Conservation (phyloP, 2,113 vertebrate species). For the Dromiciops gliroides region DNA sequence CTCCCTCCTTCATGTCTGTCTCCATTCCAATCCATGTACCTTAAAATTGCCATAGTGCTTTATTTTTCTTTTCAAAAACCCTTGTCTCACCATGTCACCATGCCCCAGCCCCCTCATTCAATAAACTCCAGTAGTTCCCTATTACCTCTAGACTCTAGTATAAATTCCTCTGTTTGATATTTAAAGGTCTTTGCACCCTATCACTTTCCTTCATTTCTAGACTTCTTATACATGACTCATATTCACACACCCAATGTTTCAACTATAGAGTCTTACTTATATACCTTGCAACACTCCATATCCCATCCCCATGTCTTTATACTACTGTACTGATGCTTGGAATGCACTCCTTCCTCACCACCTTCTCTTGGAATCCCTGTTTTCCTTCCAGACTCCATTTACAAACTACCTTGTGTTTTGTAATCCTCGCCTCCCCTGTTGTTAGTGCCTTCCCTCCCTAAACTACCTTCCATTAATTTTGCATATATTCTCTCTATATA, state of each 20-base stretch:
- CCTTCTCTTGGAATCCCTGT: background rate
- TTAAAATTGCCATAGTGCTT: background rate
- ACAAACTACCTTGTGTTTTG: background rate
- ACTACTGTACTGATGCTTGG: background rate
- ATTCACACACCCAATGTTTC: background rate
- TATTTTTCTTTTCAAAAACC: background rate
- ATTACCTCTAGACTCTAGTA: background rate
- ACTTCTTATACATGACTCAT: background rate
- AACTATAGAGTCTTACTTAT: background rate
- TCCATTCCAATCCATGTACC: background rate
- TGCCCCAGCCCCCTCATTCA: background rate
- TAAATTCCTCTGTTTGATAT: background rate
- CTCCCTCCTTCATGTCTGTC: background rate
- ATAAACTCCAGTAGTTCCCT: background rate
- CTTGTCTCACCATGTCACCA: background rate
- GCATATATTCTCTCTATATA: too few relatives aligned
- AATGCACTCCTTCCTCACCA: background rate
- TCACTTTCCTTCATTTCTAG: background rate
- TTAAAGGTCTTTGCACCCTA: background rate
- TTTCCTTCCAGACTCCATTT: too few relatives aligned
- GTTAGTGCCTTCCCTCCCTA: background rate
- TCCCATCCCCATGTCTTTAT: background rate
- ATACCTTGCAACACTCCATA: background rate
- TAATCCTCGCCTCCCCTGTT: background rate
- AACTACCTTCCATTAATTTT: background rate